phyloP scores from a whole-genome alignment of 2,113 vertebrate species.

The Sitta europaea region DNA sequence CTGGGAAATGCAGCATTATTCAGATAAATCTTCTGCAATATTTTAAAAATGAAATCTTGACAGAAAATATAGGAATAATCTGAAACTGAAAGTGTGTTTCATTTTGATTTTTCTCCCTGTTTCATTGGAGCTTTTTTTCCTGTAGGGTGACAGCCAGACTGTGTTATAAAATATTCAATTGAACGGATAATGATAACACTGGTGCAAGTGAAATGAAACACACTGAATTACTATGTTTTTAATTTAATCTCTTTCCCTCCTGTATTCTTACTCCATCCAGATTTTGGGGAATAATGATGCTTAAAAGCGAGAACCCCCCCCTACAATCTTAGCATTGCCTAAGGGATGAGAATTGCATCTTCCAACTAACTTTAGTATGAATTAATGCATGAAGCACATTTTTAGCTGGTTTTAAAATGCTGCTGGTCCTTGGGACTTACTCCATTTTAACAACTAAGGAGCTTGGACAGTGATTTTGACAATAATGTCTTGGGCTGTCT shows the following conservation, averaged over 20 bases:
- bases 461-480: background rate
- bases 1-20: background rate
- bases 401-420: background rate
- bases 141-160: background rate
- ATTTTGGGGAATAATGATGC: background rate
- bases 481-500: background rate
- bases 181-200: background rate
- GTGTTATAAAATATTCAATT: background rate
- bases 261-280: background rate
- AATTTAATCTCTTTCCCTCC: background rate
- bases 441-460: background rate
- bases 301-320: background rate
- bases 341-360: background rate
- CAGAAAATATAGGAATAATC: background rate
- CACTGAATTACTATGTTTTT: background rate
- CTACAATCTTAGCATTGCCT: background rate
- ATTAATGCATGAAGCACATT: background rate
- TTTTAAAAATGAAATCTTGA: background rate
- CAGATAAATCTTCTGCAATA: background rate
- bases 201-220: background rate
- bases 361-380: background rate
- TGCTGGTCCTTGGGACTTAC: background rate
- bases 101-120: background rate
- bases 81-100: background rate
- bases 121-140: background rate